phyloP scores from a whole-genome alignment of 2,113 vertebrate species.

The Apteryx mantelli region DNA sequence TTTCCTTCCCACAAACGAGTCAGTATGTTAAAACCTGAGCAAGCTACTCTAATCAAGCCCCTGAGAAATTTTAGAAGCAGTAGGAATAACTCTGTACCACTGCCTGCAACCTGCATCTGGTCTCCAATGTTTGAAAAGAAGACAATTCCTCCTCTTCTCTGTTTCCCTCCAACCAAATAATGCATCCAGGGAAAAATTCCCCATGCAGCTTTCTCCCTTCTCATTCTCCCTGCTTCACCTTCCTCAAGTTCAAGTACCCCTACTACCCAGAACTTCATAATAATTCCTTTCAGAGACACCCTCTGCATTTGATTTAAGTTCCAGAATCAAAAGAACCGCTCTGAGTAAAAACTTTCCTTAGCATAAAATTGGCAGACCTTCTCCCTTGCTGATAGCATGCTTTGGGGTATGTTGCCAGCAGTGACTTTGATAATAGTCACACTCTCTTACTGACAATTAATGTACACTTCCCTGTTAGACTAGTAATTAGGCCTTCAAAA shows the following conservation, averaged over 20 bases:
- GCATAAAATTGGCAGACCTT: slow-evolving; percentile 15
- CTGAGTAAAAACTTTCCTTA: not conserved
- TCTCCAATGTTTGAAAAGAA: not conserved
- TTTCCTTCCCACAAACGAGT: not conserved
- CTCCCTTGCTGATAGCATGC: not conserved
- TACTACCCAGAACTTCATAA: not conserved
- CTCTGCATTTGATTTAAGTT: slow-evolving; percentile 21
- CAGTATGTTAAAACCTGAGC: not conserved
- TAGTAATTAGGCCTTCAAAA: slow-evolving; percentile 42
- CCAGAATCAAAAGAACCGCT: not conserved
- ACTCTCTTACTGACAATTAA: slow-evolving; percentile 17
- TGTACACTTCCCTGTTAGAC: not conserved
- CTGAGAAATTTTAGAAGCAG: slow-evolving; percentile 28
- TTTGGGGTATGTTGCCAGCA: slow-evolving; percentile 17
- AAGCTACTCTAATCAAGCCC: not conserved
- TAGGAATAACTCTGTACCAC: not conserved
- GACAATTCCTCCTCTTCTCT: not conserved
- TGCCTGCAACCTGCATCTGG: not conserved
- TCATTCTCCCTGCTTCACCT: not conserved
- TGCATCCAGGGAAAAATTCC: not conserved
- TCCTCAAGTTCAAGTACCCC: not conserved
- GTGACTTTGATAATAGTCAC: slow-evolving; percentile 5
- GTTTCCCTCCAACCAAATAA: not conserved
- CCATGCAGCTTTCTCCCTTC: not conserved
- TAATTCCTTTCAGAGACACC: not conserved